phyloP scores from a whole-genome alignment of 2,113 vertebrate species.

The Leucosticte australis region DNA sequence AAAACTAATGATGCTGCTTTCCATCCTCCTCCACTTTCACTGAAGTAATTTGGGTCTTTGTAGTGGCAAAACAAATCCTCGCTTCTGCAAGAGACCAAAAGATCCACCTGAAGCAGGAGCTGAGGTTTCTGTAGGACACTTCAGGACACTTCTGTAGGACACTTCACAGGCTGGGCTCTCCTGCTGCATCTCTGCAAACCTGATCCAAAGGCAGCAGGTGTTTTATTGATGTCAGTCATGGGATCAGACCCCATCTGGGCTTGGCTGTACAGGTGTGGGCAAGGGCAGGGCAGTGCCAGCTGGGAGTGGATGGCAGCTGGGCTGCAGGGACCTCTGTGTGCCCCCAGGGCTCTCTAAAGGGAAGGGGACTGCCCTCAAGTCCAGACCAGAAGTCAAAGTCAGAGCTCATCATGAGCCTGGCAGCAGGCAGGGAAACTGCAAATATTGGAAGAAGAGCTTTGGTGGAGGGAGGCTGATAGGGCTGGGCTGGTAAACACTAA shows the following conservation, averaged over 20 bases:
- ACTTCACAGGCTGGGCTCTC: not conserved
- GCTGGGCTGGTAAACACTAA: not conserved
- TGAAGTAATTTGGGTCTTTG: not conserved
- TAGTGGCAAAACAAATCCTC: not conserved
- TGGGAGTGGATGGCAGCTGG: accelerated
- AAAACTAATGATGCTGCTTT: not conserved
- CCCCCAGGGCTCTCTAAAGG: not conserved
- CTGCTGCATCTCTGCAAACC: not conserved
- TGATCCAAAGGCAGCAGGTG: not conserved
- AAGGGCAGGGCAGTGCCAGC: not conserved
- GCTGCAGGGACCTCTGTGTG: not conserved
- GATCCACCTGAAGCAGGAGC: not conserved
- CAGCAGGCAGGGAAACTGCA: not conserved
- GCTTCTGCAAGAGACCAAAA: not conserved
- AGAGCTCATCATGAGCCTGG: not conserved
- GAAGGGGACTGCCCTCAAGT: not conserved
- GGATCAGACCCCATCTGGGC: not conserved
- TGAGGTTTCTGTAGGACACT: not conserved
- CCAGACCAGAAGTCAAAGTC: not conserved
- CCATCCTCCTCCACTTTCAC: not conserved
- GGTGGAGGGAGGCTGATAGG: not conserved
- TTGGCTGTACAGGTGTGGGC: not conserved
- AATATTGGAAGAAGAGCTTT: not conserved
- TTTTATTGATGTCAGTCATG: not conserved
- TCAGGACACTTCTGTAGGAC: not conserved